These are phyloP conservation scores for Monarcha castaneiventris DNA, from an alignment of 2,113 vertebrate species.

Conservation along the genomic window DNA sequence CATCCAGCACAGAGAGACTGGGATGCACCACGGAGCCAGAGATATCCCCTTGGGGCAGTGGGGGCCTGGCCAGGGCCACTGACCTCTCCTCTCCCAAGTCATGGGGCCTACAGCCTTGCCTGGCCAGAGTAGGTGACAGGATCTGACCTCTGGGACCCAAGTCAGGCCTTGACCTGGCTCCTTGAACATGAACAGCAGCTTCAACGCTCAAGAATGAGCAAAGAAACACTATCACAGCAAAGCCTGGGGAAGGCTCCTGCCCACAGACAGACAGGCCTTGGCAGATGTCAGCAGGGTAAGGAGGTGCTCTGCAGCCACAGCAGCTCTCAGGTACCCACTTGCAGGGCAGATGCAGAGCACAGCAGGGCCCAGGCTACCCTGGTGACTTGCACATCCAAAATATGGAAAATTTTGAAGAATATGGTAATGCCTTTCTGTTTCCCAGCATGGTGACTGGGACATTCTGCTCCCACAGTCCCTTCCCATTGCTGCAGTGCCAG, in stretches of 20 bases:
- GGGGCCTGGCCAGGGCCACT: background rate
- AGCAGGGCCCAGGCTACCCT: background rate
- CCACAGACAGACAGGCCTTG: background rate
- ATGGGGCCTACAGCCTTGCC: background rate
- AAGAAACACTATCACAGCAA: accelerated
- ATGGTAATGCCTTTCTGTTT: background rate
- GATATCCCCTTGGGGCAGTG: accelerated
- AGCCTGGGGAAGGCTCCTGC: background rate
- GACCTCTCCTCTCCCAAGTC: background rate
- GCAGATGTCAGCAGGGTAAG: background rate
- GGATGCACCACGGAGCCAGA: accelerated
- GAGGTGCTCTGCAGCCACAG: background rate
- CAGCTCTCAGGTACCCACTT: background rate
- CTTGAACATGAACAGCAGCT: background rate
- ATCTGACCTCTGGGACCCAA: background rate
- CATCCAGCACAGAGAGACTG: background rate
- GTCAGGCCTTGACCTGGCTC: background rate
- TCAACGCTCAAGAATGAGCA: background rate
- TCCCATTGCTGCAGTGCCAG: background rate
- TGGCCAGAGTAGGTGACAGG: background rate
- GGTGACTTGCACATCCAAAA: background rate
- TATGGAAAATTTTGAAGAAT: background rate
- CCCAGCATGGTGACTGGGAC: background rate
- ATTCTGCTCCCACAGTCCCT: background rate
- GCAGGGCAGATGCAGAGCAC: background rate